Conservation (phyloP, 2,113 vertebrate genomes). For the Excalfactoria chinensis region DNA sequence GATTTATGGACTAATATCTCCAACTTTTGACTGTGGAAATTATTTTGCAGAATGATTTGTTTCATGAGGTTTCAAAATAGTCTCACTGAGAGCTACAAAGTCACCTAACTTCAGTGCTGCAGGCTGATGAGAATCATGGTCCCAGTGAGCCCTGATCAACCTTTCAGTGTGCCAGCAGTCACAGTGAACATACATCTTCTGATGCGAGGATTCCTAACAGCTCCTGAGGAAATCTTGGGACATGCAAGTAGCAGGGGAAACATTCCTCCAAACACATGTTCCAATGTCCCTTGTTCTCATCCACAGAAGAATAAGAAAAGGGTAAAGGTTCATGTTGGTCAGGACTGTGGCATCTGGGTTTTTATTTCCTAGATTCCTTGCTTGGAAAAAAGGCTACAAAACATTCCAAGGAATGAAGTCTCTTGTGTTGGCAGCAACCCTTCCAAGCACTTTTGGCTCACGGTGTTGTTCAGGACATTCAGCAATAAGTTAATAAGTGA, state of each 20-base stretch:
- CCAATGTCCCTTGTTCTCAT: background rate
- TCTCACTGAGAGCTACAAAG: background rate
- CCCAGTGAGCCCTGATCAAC: background rate
- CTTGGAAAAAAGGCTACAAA: background rate
- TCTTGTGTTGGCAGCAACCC: background rate
- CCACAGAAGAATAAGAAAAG: background rate
- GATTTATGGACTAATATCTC: conserved; percentile 29
- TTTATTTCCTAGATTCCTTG: background rate
- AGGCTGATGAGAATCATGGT: background rate
- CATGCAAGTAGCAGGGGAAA: background rate
- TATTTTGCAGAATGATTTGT: conserved; percentile 18
- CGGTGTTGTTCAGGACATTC: background rate
- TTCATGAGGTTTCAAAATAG: conserved; percentile 17
- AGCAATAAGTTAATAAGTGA: conserved; percentile 20
- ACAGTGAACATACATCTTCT: background rate
- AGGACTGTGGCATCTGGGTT: background rate
- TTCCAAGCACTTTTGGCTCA: background rate
- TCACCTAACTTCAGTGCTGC: background rate
- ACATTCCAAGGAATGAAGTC: background rate
- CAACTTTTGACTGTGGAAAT: conserved; percentile 16
- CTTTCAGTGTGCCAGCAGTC: background rate
- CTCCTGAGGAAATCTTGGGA: background rate
- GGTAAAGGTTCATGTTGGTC: background rate
- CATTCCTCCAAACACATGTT: background rate
- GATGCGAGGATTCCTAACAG: background rate